These are phyloP conservation scores for Helicoverpa assulta DNA, from an alignment of 2,888 invertebrate species.

Conservation along the genomic window DNA sequence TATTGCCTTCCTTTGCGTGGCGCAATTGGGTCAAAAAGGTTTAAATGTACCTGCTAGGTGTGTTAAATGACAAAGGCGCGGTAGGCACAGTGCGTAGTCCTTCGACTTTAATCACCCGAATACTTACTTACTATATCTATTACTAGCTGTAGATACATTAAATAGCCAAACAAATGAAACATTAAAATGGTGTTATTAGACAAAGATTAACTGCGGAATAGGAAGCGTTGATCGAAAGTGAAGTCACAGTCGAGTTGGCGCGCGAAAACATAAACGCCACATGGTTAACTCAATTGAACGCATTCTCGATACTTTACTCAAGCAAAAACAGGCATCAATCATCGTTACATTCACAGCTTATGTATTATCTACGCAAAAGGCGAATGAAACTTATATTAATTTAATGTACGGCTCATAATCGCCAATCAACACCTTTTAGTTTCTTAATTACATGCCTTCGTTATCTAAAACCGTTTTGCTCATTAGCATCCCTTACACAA, in stretches of 20 bases:
- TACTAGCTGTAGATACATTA: background rate
- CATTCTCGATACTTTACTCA: constrained; percentile 20
- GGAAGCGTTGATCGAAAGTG: constrained; percentile 73
- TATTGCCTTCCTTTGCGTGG: no score
- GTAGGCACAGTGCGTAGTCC: no score
- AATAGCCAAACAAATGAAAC: constrained; percentile 15
- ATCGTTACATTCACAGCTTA: constrained; percentile 24
- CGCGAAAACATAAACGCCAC: constrained; percentile 63
- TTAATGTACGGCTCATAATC: constrained; percentile 3
- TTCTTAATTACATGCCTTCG: background rate
- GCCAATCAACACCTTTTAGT: constrained; percentile 15
- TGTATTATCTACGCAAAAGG: background rate
- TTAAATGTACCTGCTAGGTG: no score
- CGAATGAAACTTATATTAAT: background rate
- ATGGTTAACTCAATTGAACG: constrained; percentile 52
- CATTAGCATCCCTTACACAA: no score
- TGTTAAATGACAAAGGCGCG: no score
- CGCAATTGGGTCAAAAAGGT: no score
- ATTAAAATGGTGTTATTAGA: constrained; percentile 48
- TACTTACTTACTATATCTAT: no score
- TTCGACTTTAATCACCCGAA: background rate
- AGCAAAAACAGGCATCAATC: constrained; percentile 23
- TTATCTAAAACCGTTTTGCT: background rate
- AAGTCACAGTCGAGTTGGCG: constrained; percentile 70
- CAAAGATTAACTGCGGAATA: constrained; percentile 69